These are phyloP conservation scores for Luffia ferchaultella DNA, from an alignment of 2,888 invertebrate species.

Conservation along the genomic window DNA sequence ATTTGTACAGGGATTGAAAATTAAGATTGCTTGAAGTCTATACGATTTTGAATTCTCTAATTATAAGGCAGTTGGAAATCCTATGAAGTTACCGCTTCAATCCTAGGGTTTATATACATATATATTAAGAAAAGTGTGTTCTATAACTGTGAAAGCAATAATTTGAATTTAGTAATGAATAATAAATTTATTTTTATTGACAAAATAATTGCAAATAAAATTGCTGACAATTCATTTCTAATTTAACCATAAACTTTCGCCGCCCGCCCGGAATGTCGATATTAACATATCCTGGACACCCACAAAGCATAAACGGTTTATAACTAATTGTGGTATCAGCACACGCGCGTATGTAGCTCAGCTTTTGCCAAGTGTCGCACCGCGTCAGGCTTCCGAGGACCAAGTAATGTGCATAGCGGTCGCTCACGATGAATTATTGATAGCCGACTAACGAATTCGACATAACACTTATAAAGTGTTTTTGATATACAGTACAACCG, in stretches of 20 bases:
- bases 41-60: too few relatives aligned
- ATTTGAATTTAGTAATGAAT: too few relatives aligned
- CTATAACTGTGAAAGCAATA: too few relatives aligned
- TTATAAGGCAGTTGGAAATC: too few relatives aligned
- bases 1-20: too few relatives aligned
- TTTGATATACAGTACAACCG: slow-evolving; percentile 16
- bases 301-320: slow-evolving; percentile 57
- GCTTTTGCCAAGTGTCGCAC: slow-evolving; percentile 63
- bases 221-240: too few relatives aligned
- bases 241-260: background rate
- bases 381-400: slow-evolving; percentile 61
- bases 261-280: background rate
- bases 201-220: too few relatives aligned
- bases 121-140: too few relatives aligned
- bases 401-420: slow-evolving; percentile 52
- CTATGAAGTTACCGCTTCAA: too few relatives aligned
- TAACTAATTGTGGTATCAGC: slow-evolving; percentile 61
- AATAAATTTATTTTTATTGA: too few relatives aligned
- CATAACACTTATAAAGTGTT: slow-evolving; percentile 50
- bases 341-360: slow-evolving; percentile 35
- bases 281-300: slow-evolving; percentile 40
- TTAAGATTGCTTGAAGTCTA: too few relatives aligned
- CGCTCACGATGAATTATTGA: slow-evolving; percentile 57
- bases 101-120: too few relatives aligned
- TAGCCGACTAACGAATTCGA: slow-evolving; percentile 45